phyloP scores from a whole-genome alignment of 2,888 invertebrate species.

The Sphaerophoria taeniata region DNA sequence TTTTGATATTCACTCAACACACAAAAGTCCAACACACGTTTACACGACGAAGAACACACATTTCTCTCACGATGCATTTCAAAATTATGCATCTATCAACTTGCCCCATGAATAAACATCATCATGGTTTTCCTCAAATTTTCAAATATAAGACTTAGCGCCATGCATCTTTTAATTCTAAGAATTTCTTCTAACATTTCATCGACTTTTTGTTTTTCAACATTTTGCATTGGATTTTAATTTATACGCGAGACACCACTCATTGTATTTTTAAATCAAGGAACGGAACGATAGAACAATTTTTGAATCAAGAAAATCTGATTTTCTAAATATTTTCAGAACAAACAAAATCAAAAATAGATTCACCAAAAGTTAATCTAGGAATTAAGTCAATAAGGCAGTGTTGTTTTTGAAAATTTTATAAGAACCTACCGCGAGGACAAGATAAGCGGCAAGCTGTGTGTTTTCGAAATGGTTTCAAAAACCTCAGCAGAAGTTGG shows the following conservation, averaged over 20 bases:
- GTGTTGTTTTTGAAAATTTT: constrained; percentile 35
- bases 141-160: constrained; percentile 70
- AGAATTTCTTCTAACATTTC: constrained; percentile 44
- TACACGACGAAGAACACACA: constrained; percentile 22
- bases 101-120: constrained; percentile 65
- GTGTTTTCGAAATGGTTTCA: constrained; percentile 23
- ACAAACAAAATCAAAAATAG: constrained; percentile 70
- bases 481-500: constrained; percentile 21
- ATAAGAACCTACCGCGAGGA: constrained; percentile 33
- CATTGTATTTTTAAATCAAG: constrained; percentile 37
- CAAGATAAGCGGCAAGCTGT: constrained; percentile 1
- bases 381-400: constrained; percentile 71
- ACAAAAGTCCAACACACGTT: constrained; percentile 5
- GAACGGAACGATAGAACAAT: background rate
- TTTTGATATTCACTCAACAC: constrained; percentile 11
- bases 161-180: constrained; percentile 69
- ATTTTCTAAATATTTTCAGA: constrained; percentile 71
- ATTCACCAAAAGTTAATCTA: constrained; percentile 70
- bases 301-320: constrained; percentile 16
- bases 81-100: constrained; percentile 70
- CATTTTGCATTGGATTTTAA: constrained; percentile 48
- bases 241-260: constrained; percentile 23
- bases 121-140: constrained; percentile 29
- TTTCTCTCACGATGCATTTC: constrained; percentile 53
- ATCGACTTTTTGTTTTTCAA: background rate